phyloP scores from a whole-genome alignment of 1,140 invertebrate genomes.

The Archivesica marissinica region DNA sequence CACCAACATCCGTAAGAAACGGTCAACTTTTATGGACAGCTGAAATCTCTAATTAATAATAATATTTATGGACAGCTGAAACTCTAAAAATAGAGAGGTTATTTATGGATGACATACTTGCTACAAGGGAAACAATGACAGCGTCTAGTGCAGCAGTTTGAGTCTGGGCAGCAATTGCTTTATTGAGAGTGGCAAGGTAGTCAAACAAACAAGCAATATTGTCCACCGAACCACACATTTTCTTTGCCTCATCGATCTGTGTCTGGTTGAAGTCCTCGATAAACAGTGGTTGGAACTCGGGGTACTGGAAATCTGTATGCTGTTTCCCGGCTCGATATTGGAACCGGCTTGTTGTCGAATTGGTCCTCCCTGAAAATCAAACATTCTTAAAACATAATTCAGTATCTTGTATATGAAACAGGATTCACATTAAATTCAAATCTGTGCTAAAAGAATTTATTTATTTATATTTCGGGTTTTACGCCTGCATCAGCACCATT shows the following conservation, averaged over 20 bases:
- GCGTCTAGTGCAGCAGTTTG: background rate
- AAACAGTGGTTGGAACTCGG: constrained; percentile 61
- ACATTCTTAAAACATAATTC: background rate
- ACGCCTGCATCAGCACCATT: no score
- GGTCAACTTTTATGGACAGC: no score
- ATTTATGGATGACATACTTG: constrained; percentile 33
- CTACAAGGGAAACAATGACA: background rate
- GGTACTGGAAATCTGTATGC: constrained; percentile 17
- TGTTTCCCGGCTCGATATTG: constrained; percentile 21
- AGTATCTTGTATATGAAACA: background rate
- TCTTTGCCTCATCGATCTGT: constrained; percentile 8
- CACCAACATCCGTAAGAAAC: no score
- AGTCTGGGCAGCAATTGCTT: constrained; percentile 10
- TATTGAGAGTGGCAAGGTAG: constrained; percentile 55
- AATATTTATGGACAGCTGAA: no score
- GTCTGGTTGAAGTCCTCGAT: constrained; percentile 47
- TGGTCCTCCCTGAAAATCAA: constrained; percentile 60
- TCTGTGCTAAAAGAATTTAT: background rate
- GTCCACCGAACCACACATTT: constrained; percentile 19
- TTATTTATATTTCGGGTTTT: no score
- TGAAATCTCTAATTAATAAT: no score
- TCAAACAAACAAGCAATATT: constrained; percentile 55
- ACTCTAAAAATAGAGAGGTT: no score
- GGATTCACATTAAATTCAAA: background rate
- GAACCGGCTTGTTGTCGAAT: background rate